Base-by-base conservation (phyloP, 37 sponge, comb jelly and placozoan genomes). In the Oopsacas minuta region DNA sequence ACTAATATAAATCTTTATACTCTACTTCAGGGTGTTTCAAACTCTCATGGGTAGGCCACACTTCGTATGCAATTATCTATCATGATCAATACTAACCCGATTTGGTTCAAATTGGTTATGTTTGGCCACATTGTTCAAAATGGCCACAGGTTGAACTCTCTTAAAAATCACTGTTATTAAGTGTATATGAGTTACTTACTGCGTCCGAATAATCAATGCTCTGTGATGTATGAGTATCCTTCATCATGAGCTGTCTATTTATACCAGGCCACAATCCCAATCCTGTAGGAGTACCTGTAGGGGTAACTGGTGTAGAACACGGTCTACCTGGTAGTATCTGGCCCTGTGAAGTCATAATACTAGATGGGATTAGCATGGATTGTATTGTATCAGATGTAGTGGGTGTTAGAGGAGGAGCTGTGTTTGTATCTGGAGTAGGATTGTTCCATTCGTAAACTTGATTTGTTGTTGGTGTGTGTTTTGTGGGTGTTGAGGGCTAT, bases 401-500 rank as follows among this genome's bases (percentile, higher is more conserved):
- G 49, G 75, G 75, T 7, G 75, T 61, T 34, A 61, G 75, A 34
- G 75, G 75, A 5, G 7, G 75, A 34, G 75, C 17, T 20, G 75
- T 61, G 30, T 5, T 61, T 3, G 75, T 61, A n/a, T 61, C 28
- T 7, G 75, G 75, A 3, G 7, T n/a, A 3, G 7, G 28, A 34
- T 61, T 61, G 75, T 61, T 61, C 75, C 75, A 61, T 5, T 61
- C 75, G 30, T 61, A 61, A 3, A 61, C 75, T 12, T 61, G 75
- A 5, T 61, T 61, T 3, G 22, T 61, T 5, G 75, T 61, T n/a
- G 7, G 75, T n/a, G 75, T 61, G 5, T 25, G 75, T n/a, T 25
- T 61, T 25, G 75, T 61, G 28, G 75, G 75, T 25, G 75, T 61
- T 61, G 75, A 32, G 22, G 75, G 75, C 75, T 61, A 61, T 61